Conservation (phyloP, 2,113 vertebrate species). For the Pseudorasbora parva region DNA sequence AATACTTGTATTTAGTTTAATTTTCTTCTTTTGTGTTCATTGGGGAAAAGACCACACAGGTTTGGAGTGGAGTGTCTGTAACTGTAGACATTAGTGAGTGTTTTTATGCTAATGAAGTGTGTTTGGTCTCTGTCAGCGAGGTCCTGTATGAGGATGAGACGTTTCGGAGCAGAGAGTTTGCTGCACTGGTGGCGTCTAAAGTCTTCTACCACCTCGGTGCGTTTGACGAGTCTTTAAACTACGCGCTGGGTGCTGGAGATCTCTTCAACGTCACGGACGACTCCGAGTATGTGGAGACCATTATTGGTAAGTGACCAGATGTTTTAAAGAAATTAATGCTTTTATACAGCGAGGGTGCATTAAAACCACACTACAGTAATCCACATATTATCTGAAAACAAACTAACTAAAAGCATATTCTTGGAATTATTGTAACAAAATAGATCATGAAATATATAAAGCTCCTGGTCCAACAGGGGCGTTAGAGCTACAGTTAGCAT, state of each 20-base stretch:
- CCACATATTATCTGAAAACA: too few species aligned
- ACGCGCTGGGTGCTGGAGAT: conserved; percentile 96
- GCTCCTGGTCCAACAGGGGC: too few species aligned
- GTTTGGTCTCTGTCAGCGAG: conserved; percentile 77
- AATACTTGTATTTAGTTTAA: too few species aligned
- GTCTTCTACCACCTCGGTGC: conserved; percentile 98
- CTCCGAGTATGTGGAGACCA: conserved; percentile 98
- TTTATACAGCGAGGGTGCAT: neutral
- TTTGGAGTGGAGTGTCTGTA: too few species aligned
- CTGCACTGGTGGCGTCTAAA: conserved; percentile 96
- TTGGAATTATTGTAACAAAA: too few species aligned
- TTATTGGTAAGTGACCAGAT: conserved; percentile 85
- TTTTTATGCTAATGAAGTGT: neutral
- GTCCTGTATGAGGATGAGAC: conserved; percentile 98
- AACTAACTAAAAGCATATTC: too few species aligned
- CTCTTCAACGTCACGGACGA: conserved; percentile 98
- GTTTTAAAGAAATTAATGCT: neutral
- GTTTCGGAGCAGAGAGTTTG: conserved; percentile 94
- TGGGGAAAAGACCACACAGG: too few species aligned
- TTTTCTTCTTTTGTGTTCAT: too few species aligned
- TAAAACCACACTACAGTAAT: neutral
- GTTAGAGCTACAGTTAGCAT: too few species aligned
- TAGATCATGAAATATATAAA: too few species aligned
- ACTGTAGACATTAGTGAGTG: neutral
- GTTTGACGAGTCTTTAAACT: conserved; percentile 98